Base-by-base conservation (phyloP, 2,888 invertebrate species). In the Cynaeus angustus region DNA sequence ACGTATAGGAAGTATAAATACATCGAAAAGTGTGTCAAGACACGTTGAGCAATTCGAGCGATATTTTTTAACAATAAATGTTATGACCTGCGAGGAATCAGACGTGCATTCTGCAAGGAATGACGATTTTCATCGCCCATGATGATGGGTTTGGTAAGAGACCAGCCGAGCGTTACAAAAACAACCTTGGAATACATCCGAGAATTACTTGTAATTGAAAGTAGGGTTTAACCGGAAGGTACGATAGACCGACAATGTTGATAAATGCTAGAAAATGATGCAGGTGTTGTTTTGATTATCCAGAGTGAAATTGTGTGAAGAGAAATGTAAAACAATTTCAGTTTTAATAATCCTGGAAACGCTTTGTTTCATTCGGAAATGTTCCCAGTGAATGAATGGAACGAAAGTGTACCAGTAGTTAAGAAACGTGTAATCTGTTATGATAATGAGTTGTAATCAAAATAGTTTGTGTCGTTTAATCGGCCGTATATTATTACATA, bases 221-320 rank as follows among this genome's bases (percentile, higher is more conserved):
- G 16, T 48, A 12, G 1, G 1, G 21, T 21, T 21, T 21, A 1
- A 21, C 21, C 21, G 21, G 21, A 21, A 21, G 21, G 4, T 4
- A 21, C 21, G 21, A n/a, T n/a, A 21, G 21, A 3, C 21, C 4
- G 21, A 21, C 21, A 21, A 21, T 21, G 4, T 21, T 21, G 21
- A 21, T 21, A 21, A 21, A 21, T 21, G 4, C 21, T 21, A 21
- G 52, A 30, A 7, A 21, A 8, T 50, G n/a, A 53, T 53, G 53
- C 53, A 53, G 53, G 53, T 37, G 12, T 10, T 28, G 48, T 26
- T 26, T 10, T 16, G 48, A 50, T 50, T 53, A 53, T 26, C 7
- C 6, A 1, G 30, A 52, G 64, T 41, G 64, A 64, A 64, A 64
- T 64, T 64, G 64, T 64, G 64, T 64, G 64, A 64, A 52, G 52